phyloP scores from a whole-genome alignment of 2,797 vertebrate species.

The Melanotaenia maccullochi region DNA sequence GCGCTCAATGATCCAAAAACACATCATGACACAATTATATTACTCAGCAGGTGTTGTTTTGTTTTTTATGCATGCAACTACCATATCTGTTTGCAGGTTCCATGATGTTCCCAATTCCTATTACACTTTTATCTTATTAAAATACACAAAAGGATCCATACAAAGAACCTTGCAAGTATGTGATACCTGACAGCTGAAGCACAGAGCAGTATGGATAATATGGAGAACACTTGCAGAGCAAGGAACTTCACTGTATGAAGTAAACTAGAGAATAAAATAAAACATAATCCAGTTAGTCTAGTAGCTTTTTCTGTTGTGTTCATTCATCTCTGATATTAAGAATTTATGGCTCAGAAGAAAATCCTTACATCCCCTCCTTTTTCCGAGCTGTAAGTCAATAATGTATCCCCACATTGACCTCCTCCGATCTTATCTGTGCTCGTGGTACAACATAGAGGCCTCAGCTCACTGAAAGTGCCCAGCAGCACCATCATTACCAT shows the following conservation, averaged over 20 bases:
- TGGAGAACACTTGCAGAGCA: slow-evolving; percentile 4
- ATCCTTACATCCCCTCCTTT: slow-evolving; percentile 23
- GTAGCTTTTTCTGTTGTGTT: neutral
- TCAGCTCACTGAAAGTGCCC: slow-evolving; percentile 31
- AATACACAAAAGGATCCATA: slow-evolving; percentile 1
- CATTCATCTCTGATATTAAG: slow-evolving; percentile 44
- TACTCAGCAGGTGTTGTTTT: no score
- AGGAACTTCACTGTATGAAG: neutral
- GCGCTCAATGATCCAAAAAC: slow-evolving; percentile 7
- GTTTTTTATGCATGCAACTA: no score
- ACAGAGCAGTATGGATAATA: slow-evolving; percentile 15
- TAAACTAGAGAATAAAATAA: slow-evolving; percentile 2
- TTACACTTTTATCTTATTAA: slow-evolving; percentile 4
- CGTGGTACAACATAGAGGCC: slow-evolving; percentile 16
- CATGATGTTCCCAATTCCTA: neutral
- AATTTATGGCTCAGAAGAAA: slow-evolving; percentile 40
- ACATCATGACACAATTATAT: neutral
- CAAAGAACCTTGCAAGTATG: no score
- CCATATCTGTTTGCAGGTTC: no score
- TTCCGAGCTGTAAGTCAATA: slow-evolving; percentile 47
- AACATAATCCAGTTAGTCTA: slow-evolving; percentile 8
- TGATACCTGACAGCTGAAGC: slow-evolving; percentile 10
- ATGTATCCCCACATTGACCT: slow-evolving; percentile 15
- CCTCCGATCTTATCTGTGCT: slow-evolving; percentile 20
- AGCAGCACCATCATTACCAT: slow-evolving; percentile 44